phyloP scores from a whole-genome alignment of 2,797 vertebrate genomes.

The Prionace glauca region DNA sequence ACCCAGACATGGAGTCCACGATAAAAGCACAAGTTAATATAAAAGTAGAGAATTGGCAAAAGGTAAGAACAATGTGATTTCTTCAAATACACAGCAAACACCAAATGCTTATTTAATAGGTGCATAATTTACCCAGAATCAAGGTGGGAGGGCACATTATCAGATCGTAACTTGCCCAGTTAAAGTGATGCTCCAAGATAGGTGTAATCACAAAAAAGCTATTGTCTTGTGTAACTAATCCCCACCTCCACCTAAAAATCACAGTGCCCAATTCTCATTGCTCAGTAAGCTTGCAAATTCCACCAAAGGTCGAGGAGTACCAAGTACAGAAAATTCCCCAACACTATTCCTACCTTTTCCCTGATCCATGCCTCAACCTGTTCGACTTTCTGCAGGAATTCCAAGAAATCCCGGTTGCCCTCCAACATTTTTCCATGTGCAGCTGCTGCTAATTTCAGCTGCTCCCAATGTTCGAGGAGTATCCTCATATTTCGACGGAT shows the following conservation, averaged over 20 bases:
- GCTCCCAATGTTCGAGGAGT: slow-evolving; percentile 68
- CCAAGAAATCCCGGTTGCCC: slow-evolving; percentile 69
- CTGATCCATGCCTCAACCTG: slow-evolving; percentile 82
- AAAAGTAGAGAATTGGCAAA: not conserved
- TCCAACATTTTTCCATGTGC: slow-evolving; percentile 67
- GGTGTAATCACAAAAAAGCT: not conserved
- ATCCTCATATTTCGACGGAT: slow-evolving; percentile 51
- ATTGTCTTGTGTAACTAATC: no score
- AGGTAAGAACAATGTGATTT: not conserved
- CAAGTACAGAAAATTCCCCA: not conserved
- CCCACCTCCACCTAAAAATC: not conserved
- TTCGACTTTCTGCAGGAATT: slow-evolving; percentile 79
- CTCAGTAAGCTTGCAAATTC: not conserved
- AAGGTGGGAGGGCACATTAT: no score
- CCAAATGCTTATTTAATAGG: not conserved
- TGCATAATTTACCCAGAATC: not conserved
- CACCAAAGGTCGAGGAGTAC: not conserved
- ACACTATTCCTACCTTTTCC: slow-evolving; percentile 64
- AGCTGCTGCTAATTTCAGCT: slow-evolving; percentile 64
- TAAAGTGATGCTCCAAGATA: not conserved
- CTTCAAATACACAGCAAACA: not conserved
- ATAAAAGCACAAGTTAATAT: not conserved
- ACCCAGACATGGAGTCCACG: not conserved
- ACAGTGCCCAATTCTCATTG: not conserved
- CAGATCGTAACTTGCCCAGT: not conserved